Conservation (phyloP, 2,113 vertebrate genomes). For the Chaenocephalus aceratus region DNA sequence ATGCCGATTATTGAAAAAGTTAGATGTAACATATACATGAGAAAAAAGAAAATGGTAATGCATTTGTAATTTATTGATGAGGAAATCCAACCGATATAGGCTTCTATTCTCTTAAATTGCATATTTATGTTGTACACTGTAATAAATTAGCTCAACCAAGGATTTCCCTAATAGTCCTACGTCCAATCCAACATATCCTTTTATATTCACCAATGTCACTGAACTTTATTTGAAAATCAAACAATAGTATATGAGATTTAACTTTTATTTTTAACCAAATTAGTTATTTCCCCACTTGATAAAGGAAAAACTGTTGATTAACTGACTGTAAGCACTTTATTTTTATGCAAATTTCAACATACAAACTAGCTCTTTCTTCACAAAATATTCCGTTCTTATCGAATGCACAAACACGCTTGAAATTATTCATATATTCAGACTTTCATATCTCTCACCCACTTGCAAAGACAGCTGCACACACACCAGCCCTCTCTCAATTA, state of each 20-base stretch:
- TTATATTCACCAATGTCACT: neutral
- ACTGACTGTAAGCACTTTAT: constrained; percentile 16
- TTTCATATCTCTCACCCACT: constrained; percentile 39
- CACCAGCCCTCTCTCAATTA: constrained; percentile 23
- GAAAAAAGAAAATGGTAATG: neutral
- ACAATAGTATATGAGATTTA: neutral
- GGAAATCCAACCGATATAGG: neutral
- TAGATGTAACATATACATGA: neutral
- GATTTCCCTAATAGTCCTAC: neutral
- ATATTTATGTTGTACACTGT: too few relatives aligned
- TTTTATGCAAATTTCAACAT: constrained; percentile 33
- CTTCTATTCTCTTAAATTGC: neutral
- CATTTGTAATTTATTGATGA: neutral
- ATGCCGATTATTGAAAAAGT: neutral
- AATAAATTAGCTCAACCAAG: neutral
- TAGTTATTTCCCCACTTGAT: neutral
- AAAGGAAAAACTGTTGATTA: neutral
- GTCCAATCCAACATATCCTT: too few relatives aligned
- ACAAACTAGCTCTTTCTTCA: neutral
- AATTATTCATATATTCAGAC: constrained; percentile 60
- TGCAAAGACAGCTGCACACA: constrained; percentile 20
- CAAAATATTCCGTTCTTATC: constrained; percentile 24
- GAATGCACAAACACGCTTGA: constrained; percentile 15
- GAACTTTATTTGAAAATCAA: neutral
- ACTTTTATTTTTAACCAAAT: neutral